A percentile compares a stretch with the other conserved stretches of the same genome.
phyloP scores from a whole-genome alignment of 2,113 vertebrate genomes.

The Tachysurus fulvidraco region DNA sequence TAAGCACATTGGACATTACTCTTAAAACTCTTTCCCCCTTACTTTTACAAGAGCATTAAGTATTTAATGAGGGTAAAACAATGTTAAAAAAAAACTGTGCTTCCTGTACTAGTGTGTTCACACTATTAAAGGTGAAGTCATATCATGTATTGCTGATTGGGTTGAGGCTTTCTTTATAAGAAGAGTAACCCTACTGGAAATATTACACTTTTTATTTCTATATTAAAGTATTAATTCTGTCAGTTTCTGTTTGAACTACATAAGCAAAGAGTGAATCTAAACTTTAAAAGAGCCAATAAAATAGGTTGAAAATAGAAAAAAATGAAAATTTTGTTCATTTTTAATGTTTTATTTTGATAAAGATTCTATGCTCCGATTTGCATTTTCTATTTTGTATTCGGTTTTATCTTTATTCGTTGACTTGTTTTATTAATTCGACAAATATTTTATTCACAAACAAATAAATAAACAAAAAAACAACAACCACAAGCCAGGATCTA shows the following conservation, averaged over 20 bases:
- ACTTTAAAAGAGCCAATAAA: not conserved
- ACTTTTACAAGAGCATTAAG: slow-evolving; percentile 75
- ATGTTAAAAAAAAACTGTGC: slow-evolving; percentile 66
- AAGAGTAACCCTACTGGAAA: slow-evolving; percentile 41
- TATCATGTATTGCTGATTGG: slow-evolving; percentile 43
- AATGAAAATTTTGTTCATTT: not conserved
- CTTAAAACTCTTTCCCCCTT: slow-evolving; percentile 60
- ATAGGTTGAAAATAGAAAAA: not conserved
- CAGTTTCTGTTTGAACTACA: not conserved
- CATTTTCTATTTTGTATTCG: not conserved
- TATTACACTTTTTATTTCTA: not conserved
- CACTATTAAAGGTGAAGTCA: slow-evolving; percentile 66
- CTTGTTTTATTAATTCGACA: not conserved
- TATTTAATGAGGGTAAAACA: slow-evolving; percentile 74
- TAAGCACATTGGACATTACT: slow-evolving; percentile 67
- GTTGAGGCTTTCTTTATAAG: slow-evolving; percentile 28
- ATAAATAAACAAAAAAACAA: too few species aligned
- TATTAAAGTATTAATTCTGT: not conserved
- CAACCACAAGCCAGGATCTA: not conserved
- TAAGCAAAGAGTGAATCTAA: not conserved
- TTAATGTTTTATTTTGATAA: not conserved
- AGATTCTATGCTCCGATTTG: not conserved
- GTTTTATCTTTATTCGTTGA: not conserved
- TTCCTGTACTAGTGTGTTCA: slow-evolving; percentile 71
- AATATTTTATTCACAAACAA: too few species aligned